Percentiles rank a stretch among this genome's conserved stretches.
Evolutionary conservation across 2,113 vertebrate genomes (phyloP).

Genomic region (Chloropsis hardwickii): DNA sequence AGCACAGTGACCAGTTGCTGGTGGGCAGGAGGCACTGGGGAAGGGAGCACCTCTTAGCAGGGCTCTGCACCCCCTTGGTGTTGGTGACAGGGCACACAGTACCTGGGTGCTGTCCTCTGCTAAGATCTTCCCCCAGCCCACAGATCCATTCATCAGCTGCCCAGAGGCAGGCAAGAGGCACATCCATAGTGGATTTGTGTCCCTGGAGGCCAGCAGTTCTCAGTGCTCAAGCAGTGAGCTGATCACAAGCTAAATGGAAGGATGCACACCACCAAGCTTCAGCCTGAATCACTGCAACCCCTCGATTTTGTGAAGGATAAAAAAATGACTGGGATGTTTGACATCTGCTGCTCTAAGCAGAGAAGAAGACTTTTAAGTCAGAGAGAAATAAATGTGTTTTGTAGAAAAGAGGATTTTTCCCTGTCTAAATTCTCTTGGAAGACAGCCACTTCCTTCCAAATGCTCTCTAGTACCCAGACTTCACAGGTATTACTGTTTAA

Average conservation of each 20-base stretch:
- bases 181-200: background rate
- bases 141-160: background rate
- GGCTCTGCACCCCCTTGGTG: background rate
- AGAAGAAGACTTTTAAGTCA: background rate
- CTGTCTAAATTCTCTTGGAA: background rate
- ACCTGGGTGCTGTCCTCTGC: background rate
- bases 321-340: background rate
- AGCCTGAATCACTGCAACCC: background rate
- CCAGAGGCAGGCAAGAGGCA: background rate
- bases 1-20: background rate
- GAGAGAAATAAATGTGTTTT: background rate
- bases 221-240: background rate
- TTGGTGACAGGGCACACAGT: background rate
- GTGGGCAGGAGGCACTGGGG: background rate
- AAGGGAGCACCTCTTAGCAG: background rate
- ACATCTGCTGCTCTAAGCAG: background rate
- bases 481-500: background rate
- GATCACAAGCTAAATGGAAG: background rate
- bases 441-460: background rate
- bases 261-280: background rate
- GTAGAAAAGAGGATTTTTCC: fast-evolving
- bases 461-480: background rate
- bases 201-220: background rate
- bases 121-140: background rate
- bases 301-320: background rate